phyloP scores from a whole-genome alignment of 2,113 vertebrate species.

The Python bivittatus region DNA sequence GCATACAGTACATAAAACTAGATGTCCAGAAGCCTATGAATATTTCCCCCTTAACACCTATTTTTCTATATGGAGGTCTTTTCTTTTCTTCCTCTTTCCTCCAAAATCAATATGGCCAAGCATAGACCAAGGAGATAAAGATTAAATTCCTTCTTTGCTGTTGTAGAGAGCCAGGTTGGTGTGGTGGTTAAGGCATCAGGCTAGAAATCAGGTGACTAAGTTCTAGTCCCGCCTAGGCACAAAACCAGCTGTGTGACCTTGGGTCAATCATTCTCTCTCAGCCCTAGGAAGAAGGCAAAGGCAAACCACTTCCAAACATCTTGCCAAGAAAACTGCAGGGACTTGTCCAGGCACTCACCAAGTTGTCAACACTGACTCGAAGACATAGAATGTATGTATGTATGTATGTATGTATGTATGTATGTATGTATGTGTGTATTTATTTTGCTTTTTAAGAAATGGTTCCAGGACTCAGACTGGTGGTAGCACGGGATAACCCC shows the following conservation, averaged over 20 bases:
- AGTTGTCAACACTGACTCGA: too few species aligned
- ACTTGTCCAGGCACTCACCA: too few species aligned
- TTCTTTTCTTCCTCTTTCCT: neutral
- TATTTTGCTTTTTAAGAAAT: too few species aligned
- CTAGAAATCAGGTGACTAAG: neutral
- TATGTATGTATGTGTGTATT: neutral
- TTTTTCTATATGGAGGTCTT: neutral
- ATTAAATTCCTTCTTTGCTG: neutral
- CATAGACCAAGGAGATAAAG: neutral
- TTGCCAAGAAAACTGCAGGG: too few species aligned
- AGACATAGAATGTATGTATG: too few species aligned
- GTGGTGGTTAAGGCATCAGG: neutral
- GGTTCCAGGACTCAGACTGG: neutral
- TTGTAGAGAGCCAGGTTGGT: neutral
- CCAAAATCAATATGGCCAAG: neutral
- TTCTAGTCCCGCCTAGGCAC: neutral
- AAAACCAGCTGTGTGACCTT: neutral
- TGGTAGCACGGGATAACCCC: neutral
- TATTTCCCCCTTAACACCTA: neutral
- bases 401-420: too few species aligned
- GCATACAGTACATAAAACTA: neutral
- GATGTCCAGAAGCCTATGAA: neutral
- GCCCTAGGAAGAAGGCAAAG: too few species aligned
- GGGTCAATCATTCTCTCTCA: too few species aligned
- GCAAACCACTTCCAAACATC: too few species aligned